A percentile compares a stretch with the other conserved stretches of the same genome.
phyloP scores from a whole-genome alignment of 2,888 invertebrate species.

The Polymixis lichenea region DNA sequence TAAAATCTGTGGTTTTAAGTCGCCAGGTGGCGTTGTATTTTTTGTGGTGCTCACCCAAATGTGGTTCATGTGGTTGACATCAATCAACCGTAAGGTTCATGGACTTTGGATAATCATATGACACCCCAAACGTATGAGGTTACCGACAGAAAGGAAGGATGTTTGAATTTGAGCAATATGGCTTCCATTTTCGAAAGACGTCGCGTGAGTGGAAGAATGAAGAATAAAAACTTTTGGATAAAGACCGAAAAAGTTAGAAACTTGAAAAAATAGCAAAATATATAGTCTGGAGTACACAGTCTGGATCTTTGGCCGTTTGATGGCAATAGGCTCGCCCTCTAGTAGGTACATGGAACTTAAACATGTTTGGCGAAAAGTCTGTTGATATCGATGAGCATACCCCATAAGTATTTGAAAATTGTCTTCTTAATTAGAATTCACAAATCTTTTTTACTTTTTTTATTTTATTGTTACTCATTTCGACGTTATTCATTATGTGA shows the following conservation, averaged over 20 bases:
- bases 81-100: conserved; percentile 75
- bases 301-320: neutral
- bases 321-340: neutral
- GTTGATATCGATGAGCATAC: neutral
- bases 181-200: conserved; percentile 12
- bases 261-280: neutral
- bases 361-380: neutral
- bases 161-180: conserved; percentile 56
- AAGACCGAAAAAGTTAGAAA: neutral
- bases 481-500: too few relatives aligned
- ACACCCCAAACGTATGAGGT: conserved; percentile 48
- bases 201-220: neutral
- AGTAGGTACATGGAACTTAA: too few relatives aligned
- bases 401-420: too few relatives aligned
- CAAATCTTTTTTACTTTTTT: too few relatives aligned
- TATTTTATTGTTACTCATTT: too few relatives aligned
- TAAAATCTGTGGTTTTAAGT: conserved; percentile 70
- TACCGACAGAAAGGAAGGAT: conserved; percentile 59
- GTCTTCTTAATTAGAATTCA: neutral
- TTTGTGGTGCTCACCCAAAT: conserved; percentile 77
- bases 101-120: conserved; percentile 53
- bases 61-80: conserved; percentile 85
- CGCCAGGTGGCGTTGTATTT: conserved; percentile 79
- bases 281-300: too few relatives aligned
- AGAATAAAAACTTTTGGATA: neutral